Conservation (phyloP, 2,113 vertebrate species). For the Pao palembangensis region DNA sequence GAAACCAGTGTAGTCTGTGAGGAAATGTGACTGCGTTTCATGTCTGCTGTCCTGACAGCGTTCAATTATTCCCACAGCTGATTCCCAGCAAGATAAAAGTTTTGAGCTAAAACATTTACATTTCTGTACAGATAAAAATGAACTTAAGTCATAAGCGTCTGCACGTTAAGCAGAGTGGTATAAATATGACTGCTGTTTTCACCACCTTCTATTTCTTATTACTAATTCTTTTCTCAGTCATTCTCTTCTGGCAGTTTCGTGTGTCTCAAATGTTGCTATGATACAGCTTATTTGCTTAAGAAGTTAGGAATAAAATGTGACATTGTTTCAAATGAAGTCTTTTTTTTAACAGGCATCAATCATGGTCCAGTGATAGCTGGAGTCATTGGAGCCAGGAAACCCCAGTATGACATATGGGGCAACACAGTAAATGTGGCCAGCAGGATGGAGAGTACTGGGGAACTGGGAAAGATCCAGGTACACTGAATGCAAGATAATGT, state of each 20-base stretch:
- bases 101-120: slow-evolving; percentile 37
- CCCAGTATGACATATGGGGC: slow-evolving; percentile 98
- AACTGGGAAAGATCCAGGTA: slow-evolving; percentile 97
- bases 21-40: no score
- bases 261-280: no score
- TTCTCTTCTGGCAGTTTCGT: no score
- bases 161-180: slow-evolving; percentile 8
- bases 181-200: not conserved
- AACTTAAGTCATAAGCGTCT: slow-evolving; percentile 19
- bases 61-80: slow-evolving; percentile 17
- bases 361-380: slow-evolving; percentile 95
- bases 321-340: no score
- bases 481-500: not conserved
- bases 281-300: no score
- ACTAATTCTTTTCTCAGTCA: no score
- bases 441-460: slow-evolving; percentile 95
- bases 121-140: slow-evolving; percentile 29
- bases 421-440: slow-evolving; percentile 97
- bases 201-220: no score
- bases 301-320: no score
- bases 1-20: not conserved
- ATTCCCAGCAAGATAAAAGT: slow-evolving; percentile 17
- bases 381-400: slow-evolving; percentile 96
- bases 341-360: slow-evolving; percentile 84
- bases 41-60: not conserved